Base-by-base conservation (phyloP, 2,113 vertebrate genomes). In the Paradoxurus hermaphroditus region DNA sequence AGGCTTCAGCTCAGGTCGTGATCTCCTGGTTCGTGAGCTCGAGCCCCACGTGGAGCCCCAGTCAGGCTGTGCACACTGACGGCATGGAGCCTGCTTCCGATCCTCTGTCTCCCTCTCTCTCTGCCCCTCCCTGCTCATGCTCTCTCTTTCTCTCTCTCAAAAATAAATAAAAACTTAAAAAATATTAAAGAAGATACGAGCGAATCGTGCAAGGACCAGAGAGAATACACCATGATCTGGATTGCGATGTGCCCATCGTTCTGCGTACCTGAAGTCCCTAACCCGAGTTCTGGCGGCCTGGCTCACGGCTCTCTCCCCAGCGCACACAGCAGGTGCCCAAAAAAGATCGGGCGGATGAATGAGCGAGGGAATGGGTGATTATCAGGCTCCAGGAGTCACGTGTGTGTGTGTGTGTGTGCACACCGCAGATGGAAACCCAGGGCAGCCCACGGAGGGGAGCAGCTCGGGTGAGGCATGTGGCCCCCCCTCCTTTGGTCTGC, bases 141-240 rank as follows among this genome's bases (percentile, higher is more conserved):
- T 8, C 21, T 59, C 56, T 59, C 7, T 59, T 9, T 59, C 19
- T 18, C 5, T 59, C 56, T 59, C 56, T 59, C 56, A 59, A 59
- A 59, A 59, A 23, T 19, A 23, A 59, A 59, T 23, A 59, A 59
- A 59, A 2, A 7, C 56, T 59, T 18, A 59, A 59, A 56, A 59
- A 59, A 59, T 59, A 59, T 59, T 59, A 21, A 23, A 59, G 15
- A 53, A 53, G 19, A 46, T 63, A 59, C 83, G 73, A 85, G 36
- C n/a, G 63, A 51, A 34, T 85, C 94, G 73, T 6, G 23, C 14
- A 85, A 94, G 39, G 31, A 78, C 70, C 62, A 88, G 51, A 70
- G 87, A 91, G 91, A 79, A 16, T 18, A 67, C 3, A 9, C 31
- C 36, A 39, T 4, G 23, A 27, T n/a, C 21, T 39, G 23, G 68